A percentile compares a stretch with the other conserved stretches of the same genome.
Evolutionary conservation across 2,113 vertebrate genomes (phyloP).

Genomic region (Thunnus thynnus): DNA sequence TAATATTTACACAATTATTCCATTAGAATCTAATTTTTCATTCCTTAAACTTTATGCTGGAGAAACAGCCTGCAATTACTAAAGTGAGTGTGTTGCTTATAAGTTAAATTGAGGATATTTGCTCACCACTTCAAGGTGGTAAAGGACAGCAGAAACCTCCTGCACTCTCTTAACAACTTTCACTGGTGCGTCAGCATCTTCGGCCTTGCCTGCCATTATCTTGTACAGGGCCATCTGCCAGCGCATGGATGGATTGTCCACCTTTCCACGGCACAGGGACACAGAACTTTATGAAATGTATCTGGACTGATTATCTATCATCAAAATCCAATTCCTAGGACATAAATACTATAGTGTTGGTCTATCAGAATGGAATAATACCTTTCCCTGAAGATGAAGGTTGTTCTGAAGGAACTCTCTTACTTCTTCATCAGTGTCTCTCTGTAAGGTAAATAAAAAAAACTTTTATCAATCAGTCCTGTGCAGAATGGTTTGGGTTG

Average conservation of each 20-base stretch:
- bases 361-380: constrained; percentile 55
- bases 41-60: background rate
- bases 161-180: constrained; percentile 94
- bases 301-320: background rate
- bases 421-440: constrained; percentile 97
- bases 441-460: constrained; percentile 80
- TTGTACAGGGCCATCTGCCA: constrained; percentile 96
- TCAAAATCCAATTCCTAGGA: background rate
- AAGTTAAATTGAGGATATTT: background rate
- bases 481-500: background rate
- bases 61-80: background rate
- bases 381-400: constrained; percentile 95
- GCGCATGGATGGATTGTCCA: constrained; percentile 92
- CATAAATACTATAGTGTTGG: background rate
- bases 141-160: constrained; percentile 93
- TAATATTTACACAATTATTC: background rate
- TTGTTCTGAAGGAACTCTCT: constrained; percentile 94
- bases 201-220: constrained; percentile 91
- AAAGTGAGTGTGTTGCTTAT: background rate
- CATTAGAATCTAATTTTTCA: too few relatives aligned
- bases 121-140: constrained; percentile 91
- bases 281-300: constrained; percentile 21
- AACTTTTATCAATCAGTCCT: constrained; percentile 3
- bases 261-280: constrained; percentile 77
- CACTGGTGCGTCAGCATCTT: constrained; percentile 89